A percentile compares a stretch with the other conserved stretches of the same genome.
Evolutionary conservation across 2,888 invertebrate species (phyloP).

Genomic region (Temnothorax ravouxi): DNA sequence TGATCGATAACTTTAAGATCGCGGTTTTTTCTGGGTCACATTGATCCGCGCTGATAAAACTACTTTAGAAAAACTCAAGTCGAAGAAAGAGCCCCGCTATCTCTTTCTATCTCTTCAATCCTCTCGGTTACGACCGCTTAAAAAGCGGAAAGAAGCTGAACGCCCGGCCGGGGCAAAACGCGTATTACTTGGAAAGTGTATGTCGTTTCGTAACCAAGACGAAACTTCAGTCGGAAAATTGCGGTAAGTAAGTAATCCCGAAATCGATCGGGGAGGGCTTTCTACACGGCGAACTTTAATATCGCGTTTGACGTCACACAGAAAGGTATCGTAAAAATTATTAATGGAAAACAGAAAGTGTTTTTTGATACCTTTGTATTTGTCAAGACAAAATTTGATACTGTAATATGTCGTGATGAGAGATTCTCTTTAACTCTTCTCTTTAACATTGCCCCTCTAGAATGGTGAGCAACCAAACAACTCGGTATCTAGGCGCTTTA

Average conservation of each 20-base stretch:
- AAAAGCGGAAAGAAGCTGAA: slow-evolving; percentile 37
- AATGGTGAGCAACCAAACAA: background rate
- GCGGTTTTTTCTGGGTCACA: slow-evolving; percentile 55
- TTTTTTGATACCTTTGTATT: background rate
- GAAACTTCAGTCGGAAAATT: slow-evolving; percentile 56
- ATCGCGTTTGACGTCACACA: background rate
- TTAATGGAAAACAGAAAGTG: slow-evolving; percentile 16
- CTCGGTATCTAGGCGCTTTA: background rate
- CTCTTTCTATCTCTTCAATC: slow-evolving; percentile 32
- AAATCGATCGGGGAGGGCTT: slow-evolving; percentile 37
- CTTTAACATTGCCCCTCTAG: background rate
- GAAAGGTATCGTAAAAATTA: background rate
- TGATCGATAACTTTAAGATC: slow-evolving; percentile 62
- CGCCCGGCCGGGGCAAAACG: slow-evolving; percentile 42
- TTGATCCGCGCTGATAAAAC: slow-evolving; percentile 67
- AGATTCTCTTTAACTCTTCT: slow-evolving; percentile 4
- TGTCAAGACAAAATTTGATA: background rate
- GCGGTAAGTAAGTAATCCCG: slow-evolving; percentile 59
- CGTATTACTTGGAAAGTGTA: slow-evolving; percentile 45
- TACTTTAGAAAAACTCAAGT: slow-evolving; percentile 56
- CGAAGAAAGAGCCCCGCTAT: slow-evolving; percentile 33
- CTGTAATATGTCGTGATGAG: background rate
- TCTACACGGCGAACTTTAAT: background rate
- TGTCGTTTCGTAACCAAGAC: slow-evolving; percentile 34
- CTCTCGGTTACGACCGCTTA: slow-evolving; percentile 40